These are phyloP conservation scores for Phallusia fumigata DNA, from an alignment of 23 tunicate genomes.

Conservation along the genomic window DNA sequence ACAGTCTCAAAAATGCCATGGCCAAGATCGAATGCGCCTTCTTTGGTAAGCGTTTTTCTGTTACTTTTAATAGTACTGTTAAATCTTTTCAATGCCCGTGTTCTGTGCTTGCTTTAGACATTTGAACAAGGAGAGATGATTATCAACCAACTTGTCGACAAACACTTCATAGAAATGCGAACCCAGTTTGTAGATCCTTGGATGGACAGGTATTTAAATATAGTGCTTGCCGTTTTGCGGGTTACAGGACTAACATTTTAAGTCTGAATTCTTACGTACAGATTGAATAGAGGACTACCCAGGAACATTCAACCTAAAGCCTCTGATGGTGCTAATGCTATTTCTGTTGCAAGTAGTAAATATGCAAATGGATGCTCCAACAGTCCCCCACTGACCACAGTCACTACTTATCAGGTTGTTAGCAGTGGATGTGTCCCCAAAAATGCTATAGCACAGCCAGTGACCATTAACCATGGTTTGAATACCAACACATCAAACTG, in stretches of 20 bases:
- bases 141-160: conserved; percentile 13
- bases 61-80: not conserved
- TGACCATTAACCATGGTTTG: not conserved
- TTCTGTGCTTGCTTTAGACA: conserved; percentile 14
- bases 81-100: not conserved
- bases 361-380: not conserved
- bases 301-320: not conserved
- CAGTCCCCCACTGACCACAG: not conserved
- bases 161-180: conserved; percentile 20
- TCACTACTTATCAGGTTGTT: not conserved
- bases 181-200: not conserved
- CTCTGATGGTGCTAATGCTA: not conserved
- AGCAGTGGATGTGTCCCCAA: not conserved
- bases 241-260: not conserved
- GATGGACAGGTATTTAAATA: not conserved
- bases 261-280: not conserved
- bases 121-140: conserved; percentile 22
- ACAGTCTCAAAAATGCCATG: conserved; percentile 58
- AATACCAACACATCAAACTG: not conserved
- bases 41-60: conserved; percentile 44
- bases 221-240: not conserved
- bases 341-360: not conserved
- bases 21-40: conserved; percentile 29
- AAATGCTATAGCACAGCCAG: not conserved
- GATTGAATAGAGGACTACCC: not conserved